Conservation (phyloP, 2,113 vertebrate genomes). For the Albula goreensis region DNA sequence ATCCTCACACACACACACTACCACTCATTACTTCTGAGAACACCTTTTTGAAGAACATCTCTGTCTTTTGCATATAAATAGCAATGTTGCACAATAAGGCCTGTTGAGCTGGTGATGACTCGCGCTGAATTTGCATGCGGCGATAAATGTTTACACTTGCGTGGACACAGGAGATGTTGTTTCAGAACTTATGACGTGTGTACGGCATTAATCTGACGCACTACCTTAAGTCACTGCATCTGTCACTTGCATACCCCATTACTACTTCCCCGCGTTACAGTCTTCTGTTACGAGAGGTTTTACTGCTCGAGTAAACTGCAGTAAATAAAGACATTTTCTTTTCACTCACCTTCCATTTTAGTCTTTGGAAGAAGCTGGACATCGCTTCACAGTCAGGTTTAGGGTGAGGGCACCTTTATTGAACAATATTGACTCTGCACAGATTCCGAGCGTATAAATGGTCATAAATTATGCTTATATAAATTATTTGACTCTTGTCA, state of each 20-base stretch:
- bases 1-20: background rate
- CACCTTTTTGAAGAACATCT: no score
- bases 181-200: background rate
- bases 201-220: background rate
- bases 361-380: background rate
- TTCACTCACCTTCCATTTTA: background rate
- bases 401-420: background rate
- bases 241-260: background rate
- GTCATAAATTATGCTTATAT: background rate
- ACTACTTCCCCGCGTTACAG: background rate
- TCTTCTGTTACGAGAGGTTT: background rate
- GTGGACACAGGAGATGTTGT: background rate
- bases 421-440: background rate
- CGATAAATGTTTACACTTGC: slow-evolving; percentile 13
- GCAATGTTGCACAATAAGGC: background rate
- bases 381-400: background rate
- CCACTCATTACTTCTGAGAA: background rate
- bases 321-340: slow-evolving; percentile 14
- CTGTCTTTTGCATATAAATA: background rate
- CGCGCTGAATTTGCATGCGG: background rate
- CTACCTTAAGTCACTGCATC: background rate
- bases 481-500: background rate
- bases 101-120: background rate
- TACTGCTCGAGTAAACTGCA: slow-evolving; percentile 16
- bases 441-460: background rate